Percentiles rank a stretch among this genome's conserved stretches.
These are phyloP conservation scores for Drosophila mercatorum DNA, from an alignment of 2,888 invertebrate genomes.

Conservation along the genomic window DNA sequence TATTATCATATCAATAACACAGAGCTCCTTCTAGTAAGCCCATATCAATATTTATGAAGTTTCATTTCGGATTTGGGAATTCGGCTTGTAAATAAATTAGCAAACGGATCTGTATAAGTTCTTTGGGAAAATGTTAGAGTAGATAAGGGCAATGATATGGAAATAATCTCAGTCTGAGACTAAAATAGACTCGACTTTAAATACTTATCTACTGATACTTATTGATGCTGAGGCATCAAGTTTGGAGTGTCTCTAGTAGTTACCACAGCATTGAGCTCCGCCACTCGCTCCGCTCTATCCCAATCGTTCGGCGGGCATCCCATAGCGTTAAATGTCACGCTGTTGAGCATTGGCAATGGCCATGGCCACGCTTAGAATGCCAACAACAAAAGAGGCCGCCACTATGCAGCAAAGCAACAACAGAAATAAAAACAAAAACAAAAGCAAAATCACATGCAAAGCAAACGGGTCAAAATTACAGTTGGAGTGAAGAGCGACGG, in stretches of 20 bases:
- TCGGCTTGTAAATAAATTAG: constrained; percentile 40
- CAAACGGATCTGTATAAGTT: constrained; percentile 10
- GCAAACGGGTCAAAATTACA: constrained; percentile 65
- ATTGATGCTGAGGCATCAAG: too few species aligned
- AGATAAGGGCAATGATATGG: background rate
- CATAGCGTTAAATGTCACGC: constrained; percentile 65
- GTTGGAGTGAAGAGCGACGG: constrained; percentile 30
- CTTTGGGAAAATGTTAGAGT: background rate
- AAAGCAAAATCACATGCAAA: constrained; percentile 44
- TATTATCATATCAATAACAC: constrained; percentile 40
- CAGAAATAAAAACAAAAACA: constrained; percentile 8
- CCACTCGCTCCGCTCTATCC: background rate
- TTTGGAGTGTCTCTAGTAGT: background rate
- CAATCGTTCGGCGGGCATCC: constrained; percentile 26
- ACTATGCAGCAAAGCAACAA: constrained; percentile 28
- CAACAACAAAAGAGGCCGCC: constrained; percentile 63
- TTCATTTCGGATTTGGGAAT: constrained; percentile 20
- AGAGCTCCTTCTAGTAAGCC: constrained; percentile 7
- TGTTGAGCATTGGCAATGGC: constrained; percentile 63
- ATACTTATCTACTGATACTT: too few species aligned
- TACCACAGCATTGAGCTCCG: background rate
- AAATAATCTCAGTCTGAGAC: background rate
- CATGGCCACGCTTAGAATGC: constrained; percentile 65
- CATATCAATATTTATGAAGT: constrained; percentile 20
- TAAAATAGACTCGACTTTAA: too few species aligned